phyloP scores from a whole-genome alignment of 2,797 vertebrate species.

The Leontopithecus rosalia region DNA sequence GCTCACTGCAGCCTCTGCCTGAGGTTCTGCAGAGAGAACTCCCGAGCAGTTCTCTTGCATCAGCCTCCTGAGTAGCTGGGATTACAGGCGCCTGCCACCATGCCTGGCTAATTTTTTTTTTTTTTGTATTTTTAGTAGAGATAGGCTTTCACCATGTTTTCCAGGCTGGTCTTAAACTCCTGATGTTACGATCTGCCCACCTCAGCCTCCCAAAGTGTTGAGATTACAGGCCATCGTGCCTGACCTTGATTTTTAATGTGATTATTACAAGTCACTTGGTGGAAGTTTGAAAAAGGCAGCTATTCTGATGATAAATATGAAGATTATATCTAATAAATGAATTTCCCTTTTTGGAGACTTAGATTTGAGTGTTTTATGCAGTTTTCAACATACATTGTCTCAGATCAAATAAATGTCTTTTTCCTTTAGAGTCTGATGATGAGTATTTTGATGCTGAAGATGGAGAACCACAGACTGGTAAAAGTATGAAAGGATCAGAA shows the following conservation, averaged over 20 bases:
- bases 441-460: conserved; percentile 89
- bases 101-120: no score
- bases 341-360: not conserved
- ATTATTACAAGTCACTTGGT: not conserved
- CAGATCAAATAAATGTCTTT: not conserved
- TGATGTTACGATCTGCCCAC: no score
- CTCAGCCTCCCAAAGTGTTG: no score
- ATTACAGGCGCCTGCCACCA: no score
- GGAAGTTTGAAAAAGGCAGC: not conserved
- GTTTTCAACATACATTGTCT: not conserved
- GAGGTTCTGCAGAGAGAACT: no score
- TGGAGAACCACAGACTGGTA: conserved; percentile 37
- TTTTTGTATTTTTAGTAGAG: no score
- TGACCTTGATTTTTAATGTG: conserved; percentile 11
- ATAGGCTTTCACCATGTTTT: no score
- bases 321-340: not conserved
- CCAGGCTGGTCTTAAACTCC: no score
- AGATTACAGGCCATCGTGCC: rapidly evolving
- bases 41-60: no score
- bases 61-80: no score
- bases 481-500: conserved; percentile 59
- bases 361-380: not conserved
- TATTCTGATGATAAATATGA: conserved; percentile 7
- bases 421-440: conserved; percentile 91
- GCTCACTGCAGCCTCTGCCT: no score